Evolutionary conservation across 1,140 invertebrate species (phyloP), one percentile per base, ranked within the genome.

Genomic region (Ephestia elutella): DNA sequence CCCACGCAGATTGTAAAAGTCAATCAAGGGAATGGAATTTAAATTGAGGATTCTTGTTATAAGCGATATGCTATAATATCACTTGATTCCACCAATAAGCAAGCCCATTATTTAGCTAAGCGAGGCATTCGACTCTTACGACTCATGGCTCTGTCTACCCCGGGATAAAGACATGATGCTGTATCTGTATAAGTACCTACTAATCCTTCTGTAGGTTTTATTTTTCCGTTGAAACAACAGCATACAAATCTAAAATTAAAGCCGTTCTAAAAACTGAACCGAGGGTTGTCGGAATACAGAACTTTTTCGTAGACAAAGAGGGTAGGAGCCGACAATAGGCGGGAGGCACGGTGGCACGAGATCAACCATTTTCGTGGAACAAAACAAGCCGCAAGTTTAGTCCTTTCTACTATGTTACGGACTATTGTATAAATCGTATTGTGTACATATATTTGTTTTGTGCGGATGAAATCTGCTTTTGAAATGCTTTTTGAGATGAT

Each of bases 281-380:
- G 38, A 15, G 13, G 38, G 13, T 44, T 60, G 54, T 48, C 63
- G 62, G 60, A 61, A 66, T 68, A 63, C 65, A 66, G 60, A 70
- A 66, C 62, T 64, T 71, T 73, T 71, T 59, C 63, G 57, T 50
- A 59, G 64, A 73, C 68, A 73, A 73, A 65, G 66, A 49, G 65
- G 54, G 58, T 19, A 55, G 49, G 9, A 35, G 13, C 32, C 57
- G 63, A 73, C 73, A 75, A 73, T 69, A 60, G 70, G 49, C 54
- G 55, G 64, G 63, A 59, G 60, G 38, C 57, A 60, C 56, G 53
- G 66, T 66, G 55, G 65, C 67, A 56, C 57, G 63, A 70, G 65
- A 73, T 73, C 68, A 74, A 66, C 60, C 62, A 71, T 73, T 70
- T 71, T 59, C 58, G 58, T 61, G 56, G 61, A 68, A 75, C 66